Percentiles rank a stretch among this genome's conserved stretches.
Conservation (phyloP, 2,113 vertebrate genomes). For the Dromas ardeola region DNA sequence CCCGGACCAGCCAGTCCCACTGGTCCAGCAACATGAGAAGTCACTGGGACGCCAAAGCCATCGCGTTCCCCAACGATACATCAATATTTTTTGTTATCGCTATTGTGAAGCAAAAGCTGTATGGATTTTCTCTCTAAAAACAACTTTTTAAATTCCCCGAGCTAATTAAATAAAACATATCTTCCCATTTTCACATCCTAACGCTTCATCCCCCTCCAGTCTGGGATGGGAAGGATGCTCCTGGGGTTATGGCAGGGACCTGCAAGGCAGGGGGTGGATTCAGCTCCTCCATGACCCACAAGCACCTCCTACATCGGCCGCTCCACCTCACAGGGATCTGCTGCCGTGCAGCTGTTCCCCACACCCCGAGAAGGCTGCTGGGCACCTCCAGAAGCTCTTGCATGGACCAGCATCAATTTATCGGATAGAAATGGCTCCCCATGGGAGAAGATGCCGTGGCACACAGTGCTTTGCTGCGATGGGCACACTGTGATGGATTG, state of each 20-base stretch:
- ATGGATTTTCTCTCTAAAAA: not conserved
- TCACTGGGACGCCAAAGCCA: not conserved
- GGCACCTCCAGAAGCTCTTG: not conserved
- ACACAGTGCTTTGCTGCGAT: accelerated
- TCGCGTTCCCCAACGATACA: accelerated
- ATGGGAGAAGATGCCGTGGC: not conserved
- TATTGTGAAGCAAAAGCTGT: not conserved
- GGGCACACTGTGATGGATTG: accelerated
- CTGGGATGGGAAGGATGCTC: not conserved
- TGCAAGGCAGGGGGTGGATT: not conserved
- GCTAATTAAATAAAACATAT: not conserved
- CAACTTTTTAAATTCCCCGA: not conserved
- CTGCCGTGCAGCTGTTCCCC: not conserved
- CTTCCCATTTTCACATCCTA: not conserved
- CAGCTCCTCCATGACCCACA: not conserved
- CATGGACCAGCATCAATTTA: not conserved
- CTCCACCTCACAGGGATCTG: not conserved
- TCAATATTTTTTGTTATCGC: not conserved
- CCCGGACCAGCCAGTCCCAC: not conserved
- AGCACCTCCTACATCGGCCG: accelerated
- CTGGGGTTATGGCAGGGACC: not conserved
- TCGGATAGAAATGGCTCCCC: not conserved
- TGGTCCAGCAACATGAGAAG: not conserved
- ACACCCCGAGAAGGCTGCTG: not conserved
- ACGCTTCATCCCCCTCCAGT: not conserved